These are phyloP conservation scores for Nomada fabriciana DNA, from an alignment of 2,888 invertebrate species.

Conservation along the genomic window DNA sequence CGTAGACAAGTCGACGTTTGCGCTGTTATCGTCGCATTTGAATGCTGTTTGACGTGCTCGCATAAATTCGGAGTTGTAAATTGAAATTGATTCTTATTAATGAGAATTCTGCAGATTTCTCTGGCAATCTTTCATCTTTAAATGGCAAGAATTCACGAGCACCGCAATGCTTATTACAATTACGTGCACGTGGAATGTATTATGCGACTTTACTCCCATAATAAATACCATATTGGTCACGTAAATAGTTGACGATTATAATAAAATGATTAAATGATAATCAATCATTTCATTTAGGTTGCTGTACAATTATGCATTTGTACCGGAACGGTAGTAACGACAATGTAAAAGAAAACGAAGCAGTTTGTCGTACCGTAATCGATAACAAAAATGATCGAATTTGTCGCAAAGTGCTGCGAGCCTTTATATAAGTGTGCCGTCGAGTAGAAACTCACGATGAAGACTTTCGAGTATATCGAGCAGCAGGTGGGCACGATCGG, in stretches of 20 bases:
- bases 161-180: neutral
- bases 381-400: neutral
- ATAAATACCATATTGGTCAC: too few species aligned
- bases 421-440: neutral
- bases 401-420: neutral
- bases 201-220: too few species aligned
- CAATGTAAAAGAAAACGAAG: too few species aligned
- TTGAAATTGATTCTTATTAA: neutral
- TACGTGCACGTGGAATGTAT: too few species aligned
- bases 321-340: too few species aligned
- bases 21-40: conserved; percentile 9
- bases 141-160: neutral
- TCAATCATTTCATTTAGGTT: too few species aligned
- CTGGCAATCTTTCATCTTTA: too few species aligned
- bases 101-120: neutral
- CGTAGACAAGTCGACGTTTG: conserved; percentile 15
- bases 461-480: conserved; percentile 30
- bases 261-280: too few species aligned
- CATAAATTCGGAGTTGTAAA: conserved; percentile 12
- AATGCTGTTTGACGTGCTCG: conserved; percentile 2
- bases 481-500: conserved; percentile 45
- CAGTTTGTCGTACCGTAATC: too few species aligned
- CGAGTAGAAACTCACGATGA: conserved; percentile 7
- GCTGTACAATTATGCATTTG: too few species aligned
- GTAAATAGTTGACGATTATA: too few species aligned